Evolutionary conservation across 2,797 vertebrate genomes (phyloP), one percentile per base, ranked within the genome.

Genomic region (Enteromius paludinosus): DNA sequence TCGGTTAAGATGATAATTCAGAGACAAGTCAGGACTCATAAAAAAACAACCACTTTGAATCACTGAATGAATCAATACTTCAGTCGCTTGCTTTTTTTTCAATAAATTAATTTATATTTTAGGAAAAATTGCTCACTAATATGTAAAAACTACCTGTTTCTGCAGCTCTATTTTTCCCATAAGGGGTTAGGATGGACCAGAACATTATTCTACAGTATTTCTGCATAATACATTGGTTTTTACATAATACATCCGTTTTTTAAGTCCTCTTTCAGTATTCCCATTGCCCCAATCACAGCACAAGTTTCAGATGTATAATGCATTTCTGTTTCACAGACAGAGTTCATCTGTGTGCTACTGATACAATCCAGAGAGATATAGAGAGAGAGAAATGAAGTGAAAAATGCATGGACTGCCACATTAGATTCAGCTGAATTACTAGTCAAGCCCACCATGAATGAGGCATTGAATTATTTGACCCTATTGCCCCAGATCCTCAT

Each of bases 361-460:
- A 81, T 20, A 74, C 70, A 65, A 74, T 82, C 33, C 56, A 74
- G 62, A 69, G 62, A 61, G 54, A 82, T n/a, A 59, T 69, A 82
- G 86, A 87, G 82, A 77, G 85, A 85, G 88, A 90, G 87, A 88
- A 87, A 83, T 87, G 84, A 89, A 89, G 90, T 91, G 91, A 90
- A 91, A 91, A 93, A 91, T 89, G 87, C 87, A 89, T 89, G 20
- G 79, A 89, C 85, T 87, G 90, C 86, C 85, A 92, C 87, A 84
- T 78, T 90, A 90, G 84, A 76, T 85, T 88, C 88, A 88, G 87
- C 84, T 88, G 84, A 87, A 87, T 91, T 94, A 90, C 90, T 92
- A 90, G 87, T 90, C 88, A 86, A 87, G 85, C 87, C 85, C 87
- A 88, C 86, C 75, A 68, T 82, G 72, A 82, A 85, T 79, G 84